Evolutionary conservation across 2,113 vertebrate species (phyloP), one percentile per base, ranked within the genome.

Genomic region (Saccopteryx leptura): DNA sequence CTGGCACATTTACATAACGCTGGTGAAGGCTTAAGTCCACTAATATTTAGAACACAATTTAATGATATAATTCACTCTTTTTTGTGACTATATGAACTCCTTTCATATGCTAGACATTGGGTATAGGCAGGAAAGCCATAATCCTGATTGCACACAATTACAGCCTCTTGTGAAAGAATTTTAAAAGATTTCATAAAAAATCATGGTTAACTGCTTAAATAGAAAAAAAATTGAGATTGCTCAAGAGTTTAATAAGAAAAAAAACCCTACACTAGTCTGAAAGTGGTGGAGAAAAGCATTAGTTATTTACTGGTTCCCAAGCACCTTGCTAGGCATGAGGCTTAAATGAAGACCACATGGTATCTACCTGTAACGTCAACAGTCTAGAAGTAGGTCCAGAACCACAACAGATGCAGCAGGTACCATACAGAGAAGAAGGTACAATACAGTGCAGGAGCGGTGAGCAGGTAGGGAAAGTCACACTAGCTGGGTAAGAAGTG

Each of bases 111-210:
- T 54, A 74, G 48, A 83, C 86, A 85, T 0, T 48, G 46, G 5
- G 23, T 23, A 89, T 60, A 72, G 48, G n/a, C 15, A 88, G 76
- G 71, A 89, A 63, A 84, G 19, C 48, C 71, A 84, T 1, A 54
- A 78, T 78, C 52, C 2, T 76, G 48, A 88, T 61, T 26, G 76
- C 31, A 82, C 26, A 75, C 61, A 88, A 88, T 48, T 83, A 68
- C 1, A 90, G 68, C 46, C 24, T 75, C 7, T 74, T n/a, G 76
- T 75, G 26, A 91, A 86, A 82, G 19, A 90, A 61, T 74, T 93
- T 80, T 48, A 33, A 94, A 85, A 71, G 72, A 85, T 69, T 78
- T 90, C 18, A 58, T 65, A 13, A 68, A 68, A 88, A 91, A 82
- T 71, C 56, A 65, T 23, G 39, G 56, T 71, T 71, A 58, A 94